Conservation (phyloP, 2,113 vertebrate genomes). For the Stegastes partitus region DNA sequence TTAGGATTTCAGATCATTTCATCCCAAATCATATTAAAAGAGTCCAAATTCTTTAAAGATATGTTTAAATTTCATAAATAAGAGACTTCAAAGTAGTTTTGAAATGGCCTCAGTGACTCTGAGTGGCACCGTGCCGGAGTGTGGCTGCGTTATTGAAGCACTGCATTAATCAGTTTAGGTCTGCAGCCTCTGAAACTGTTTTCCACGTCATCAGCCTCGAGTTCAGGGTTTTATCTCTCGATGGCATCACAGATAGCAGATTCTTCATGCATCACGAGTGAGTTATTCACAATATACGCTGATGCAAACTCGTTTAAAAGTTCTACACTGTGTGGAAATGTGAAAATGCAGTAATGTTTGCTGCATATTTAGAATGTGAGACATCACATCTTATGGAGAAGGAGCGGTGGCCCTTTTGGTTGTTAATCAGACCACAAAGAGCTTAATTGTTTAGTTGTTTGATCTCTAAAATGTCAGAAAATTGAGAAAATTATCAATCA, state of each 20-base stretch:
- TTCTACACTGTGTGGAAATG: not conserved
- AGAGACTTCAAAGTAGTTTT: not conserved
- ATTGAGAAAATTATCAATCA: too few relatives aligned
- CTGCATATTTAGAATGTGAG: not conserved
- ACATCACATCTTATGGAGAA: not conserved
- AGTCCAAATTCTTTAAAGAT: not conserved
- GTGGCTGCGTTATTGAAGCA: not conserved
- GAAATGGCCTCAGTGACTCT: not conserved
- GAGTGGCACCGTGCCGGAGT: not conserved
- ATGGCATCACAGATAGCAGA: constrained; percentile 14
- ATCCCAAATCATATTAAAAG: too few relatives aligned
- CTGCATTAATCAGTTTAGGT: constrained; percentile 38
- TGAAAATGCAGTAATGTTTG: not conserved
- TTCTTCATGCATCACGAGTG: constrained; percentile 19
- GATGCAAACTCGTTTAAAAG: not conserved
- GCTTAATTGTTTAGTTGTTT: too few relatives aligned
- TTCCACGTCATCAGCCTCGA: constrained; percentile 19
- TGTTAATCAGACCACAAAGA: too few relatives aligned
- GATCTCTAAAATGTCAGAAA: too few relatives aligned
- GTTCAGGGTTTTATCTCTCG: constrained; percentile 1
- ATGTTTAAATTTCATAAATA: not conserved
- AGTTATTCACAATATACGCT: constrained; percentile 5
- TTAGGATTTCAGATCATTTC: not conserved
- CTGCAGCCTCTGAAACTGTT: constrained; percentile 21
- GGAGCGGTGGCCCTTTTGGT: too few relatives aligned